These are phyloP conservation scores for Lottia gigantea DNA, from an alignment of 2,888 invertebrate genomes.

Conservation along the genomic window DNA sequence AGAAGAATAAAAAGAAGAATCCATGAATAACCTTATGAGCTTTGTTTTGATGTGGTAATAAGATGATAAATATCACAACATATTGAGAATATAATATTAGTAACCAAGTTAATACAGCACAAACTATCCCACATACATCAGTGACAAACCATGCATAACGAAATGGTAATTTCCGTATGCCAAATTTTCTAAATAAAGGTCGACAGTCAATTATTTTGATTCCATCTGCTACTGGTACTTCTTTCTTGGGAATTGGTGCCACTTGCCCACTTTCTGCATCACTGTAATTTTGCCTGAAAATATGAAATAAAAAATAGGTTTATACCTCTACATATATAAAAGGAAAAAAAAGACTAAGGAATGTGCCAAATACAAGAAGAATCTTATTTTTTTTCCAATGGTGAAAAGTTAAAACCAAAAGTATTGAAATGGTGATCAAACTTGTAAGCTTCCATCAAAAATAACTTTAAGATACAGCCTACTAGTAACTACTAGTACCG, in stretches of 20 bases:
- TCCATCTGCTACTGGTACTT: constrained; percentile 51
- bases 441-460: no score
- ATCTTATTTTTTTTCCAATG: no score
- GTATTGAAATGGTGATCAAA: no score
- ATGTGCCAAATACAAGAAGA: no score
- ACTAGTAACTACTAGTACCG: no score
- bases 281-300: background rate
- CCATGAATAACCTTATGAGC: constrained; percentile 74
- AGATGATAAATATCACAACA: constrained; percentile 83
- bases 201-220: constrained; percentile 58
- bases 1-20: constrained; percentile 81
- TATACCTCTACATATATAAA: no score
- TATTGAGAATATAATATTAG: constrained; percentile 89
- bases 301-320: background rate
- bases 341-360: no score
- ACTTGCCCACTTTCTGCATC: constrained; percentile 3
- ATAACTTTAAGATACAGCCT: no score
- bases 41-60: constrained; percentile 82
- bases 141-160: constrained; percentile 76
- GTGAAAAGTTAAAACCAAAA: no score
- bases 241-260: constrained; percentile 2
- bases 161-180: constrained; percentile 40
- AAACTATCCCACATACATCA: constrained; percentile 88
- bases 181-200: constrained; percentile 52
- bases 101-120: constrained; percentile 83